Conservation (phyloP, 2,888 invertebrate species). For the Drosophila pegasa region DNA sequence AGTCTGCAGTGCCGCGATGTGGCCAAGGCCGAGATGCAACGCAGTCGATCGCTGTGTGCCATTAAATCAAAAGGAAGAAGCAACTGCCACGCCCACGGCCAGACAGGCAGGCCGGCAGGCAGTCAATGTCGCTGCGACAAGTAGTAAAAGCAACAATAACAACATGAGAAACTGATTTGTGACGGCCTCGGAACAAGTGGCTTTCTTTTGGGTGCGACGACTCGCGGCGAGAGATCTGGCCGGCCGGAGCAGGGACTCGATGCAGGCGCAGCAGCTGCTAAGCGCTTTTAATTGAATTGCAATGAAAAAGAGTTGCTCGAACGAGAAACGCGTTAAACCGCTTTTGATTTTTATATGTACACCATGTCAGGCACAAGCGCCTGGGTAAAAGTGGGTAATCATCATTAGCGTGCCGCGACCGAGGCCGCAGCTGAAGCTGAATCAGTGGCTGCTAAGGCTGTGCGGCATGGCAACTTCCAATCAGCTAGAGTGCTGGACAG, state of each 20-base stretch:
- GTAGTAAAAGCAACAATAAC: conserved; percentile 16
- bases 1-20: conserved; percentile 17
- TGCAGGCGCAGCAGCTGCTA: conserved; percentile 41
- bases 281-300: conserved; percentile 77
- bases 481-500: conserved; percentile 50
- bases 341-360: conserved; percentile 75
- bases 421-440: conserved; percentile 3
- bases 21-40: conserved; percentile 48
- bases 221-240: conserved; percentile 41
- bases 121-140: conserved; percentile 44
- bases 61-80: conserved; percentile 69
- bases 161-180: conserved; percentile 57
- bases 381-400: conserved; percentile 78
- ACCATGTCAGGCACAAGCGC: conserved; percentile 25
- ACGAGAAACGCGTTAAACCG: conserved; percentile 79
- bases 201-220: conserved; percentile 77
- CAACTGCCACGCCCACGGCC: conserved; percentile 50
- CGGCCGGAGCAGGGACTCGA: conserved; percentile 20
- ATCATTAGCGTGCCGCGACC: conserved; percentile 61
- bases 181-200: conserved; percentile 59
- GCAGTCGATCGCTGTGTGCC: conserved; percentile 32
- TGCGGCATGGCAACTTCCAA: conserved; percentile 59
- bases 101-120: conserved; percentile 9
- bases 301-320: conserved; percentile 52
- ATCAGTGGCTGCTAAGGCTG: not conserved